Conservation (phyloP, 2,113 vertebrate genomes). For the Polyodon spathula region DNA sequence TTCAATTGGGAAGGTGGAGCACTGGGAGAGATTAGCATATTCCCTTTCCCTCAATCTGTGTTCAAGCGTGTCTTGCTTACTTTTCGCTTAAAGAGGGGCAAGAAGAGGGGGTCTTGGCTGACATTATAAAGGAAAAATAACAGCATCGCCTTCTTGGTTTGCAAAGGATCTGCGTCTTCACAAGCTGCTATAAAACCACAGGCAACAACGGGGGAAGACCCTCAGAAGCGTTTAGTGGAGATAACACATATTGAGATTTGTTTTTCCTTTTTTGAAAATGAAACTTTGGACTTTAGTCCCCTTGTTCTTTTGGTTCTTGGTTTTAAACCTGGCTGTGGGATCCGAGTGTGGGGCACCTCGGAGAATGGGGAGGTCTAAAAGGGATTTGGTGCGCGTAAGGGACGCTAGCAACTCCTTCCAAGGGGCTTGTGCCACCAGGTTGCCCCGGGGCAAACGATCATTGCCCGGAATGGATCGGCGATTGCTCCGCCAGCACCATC, state of each 20-base stretch:
- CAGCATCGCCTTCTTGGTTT: slow-evolving; percentile 75
- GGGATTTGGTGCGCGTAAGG: slow-evolving; percentile 80
- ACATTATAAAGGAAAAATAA: slow-evolving; percentile 92
- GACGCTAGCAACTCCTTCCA: slow-evolving; percentile 68
- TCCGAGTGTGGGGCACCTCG: slow-evolving; percentile 85
- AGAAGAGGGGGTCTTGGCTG: slow-evolving; percentile 86
- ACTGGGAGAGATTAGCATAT: slow-evolving; percentile 86
- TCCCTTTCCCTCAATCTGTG: slow-evolving; percentile 83
- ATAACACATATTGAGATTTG: too few species aligned
- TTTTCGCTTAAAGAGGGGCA: slow-evolving; percentile 81
- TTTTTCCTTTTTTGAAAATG: slow-evolving; percentile 81
- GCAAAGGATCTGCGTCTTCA: slow-evolving; percentile 73
- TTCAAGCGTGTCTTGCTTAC: slow-evolving; percentile 68
- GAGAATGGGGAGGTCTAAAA: slow-evolving; percentile 78
- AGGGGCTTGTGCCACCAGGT: slow-evolving; percentile 92
- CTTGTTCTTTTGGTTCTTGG: slow-evolving; percentile 80
- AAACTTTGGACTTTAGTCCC: slow-evolving; percentile 90
- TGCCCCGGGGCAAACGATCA: slow-evolving; percentile 88
- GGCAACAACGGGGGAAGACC: too few species aligned
- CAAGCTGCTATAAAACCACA: slow-evolving; percentile 52
- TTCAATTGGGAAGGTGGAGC: slow-evolving; percentile 94
- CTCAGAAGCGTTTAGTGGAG: slow-evolving; percentile 45
- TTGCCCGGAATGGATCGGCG: slow-evolving; percentile 69
- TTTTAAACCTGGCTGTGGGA: slow-evolving; percentile 76
- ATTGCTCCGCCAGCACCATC: slow-evolving; percentile 72